phyloP scores from a whole-genome alignment of 2,113 vertebrate genomes.

The Chrysemys picta region DNA sequence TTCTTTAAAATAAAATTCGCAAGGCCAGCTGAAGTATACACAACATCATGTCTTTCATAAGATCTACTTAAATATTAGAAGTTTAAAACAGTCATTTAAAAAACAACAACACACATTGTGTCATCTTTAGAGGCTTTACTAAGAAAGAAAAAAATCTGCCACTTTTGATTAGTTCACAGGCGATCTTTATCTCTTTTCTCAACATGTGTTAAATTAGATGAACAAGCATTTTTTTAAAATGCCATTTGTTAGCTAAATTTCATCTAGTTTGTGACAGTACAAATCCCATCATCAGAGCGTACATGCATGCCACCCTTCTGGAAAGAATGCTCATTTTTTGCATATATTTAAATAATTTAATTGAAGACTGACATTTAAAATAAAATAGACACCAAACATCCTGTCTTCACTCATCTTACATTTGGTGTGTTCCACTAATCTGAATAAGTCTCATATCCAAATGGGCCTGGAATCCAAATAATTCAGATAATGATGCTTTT shows the following conservation, averaged over 20 bases:
- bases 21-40: not conserved
- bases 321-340: not conserved
- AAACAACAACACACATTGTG: not conserved
- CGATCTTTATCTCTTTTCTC: not conserved
- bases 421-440: not conserved
- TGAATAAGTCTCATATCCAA: not conserved
- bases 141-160: not conserved
- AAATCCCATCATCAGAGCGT: not conserved
- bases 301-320: fast-evolving
- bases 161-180: not conserved
- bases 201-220: not conserved
- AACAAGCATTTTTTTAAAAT: not conserved
- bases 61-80: not conserved
- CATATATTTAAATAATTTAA: not conserved
- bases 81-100: not conserved
- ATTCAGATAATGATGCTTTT: not conserved
- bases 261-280: not conserved
- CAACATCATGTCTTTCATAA: fast-evolving
- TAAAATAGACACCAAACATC: fast-evolving
- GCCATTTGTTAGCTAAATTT: not conserved
- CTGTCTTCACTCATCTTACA: not conserved
- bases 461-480: not conserved
- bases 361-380: not conserved
- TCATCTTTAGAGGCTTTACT: not conserved
- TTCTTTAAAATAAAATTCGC: not conserved